These are phyloP conservation scores for Fopius arisanus DNA, from an alignment of 1,140 invertebrate species.

Conservation along the genomic window DNA sequence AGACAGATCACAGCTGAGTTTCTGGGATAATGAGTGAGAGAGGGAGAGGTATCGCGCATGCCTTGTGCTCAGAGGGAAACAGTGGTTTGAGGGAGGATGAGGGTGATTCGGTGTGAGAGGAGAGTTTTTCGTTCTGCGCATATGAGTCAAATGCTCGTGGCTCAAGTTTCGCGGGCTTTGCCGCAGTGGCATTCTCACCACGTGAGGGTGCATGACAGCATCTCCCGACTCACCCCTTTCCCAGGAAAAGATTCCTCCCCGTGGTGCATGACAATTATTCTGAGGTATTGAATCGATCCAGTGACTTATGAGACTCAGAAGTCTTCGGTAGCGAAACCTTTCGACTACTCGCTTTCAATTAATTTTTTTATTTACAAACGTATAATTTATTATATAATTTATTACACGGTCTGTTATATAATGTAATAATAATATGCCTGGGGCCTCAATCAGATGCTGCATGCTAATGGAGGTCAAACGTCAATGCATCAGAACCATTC, in stretches of 20 bases:
- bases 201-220: not conserved
- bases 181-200: constrained; percentile 21
- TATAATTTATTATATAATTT: no score
- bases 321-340: no score
- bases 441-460: not conserved
- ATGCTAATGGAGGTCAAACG: constrained; percentile 1
- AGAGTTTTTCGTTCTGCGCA: constrained; percentile 12
- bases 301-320: no score
- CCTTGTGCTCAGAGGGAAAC: constrained; percentile 17
- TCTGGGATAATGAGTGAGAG: constrained; percentile 19
- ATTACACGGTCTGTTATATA: no score
- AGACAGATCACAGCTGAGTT: constrained; percentile 10
- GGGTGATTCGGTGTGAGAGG: constrained; percentile 8
- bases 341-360: no score
- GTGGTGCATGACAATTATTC: no score
- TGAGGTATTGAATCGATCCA: no score
- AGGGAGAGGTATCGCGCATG: constrained; percentile 32
- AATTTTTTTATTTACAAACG: not conserved
- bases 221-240: not conserved
- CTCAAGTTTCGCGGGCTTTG: constrained; percentile 37
- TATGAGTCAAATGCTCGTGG: not conserved
- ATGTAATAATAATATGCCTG: no score
- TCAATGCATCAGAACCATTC: constrained; percentile 3
- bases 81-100: not conserved
- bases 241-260: not conserved